Conservation (phyloP, 2,797 vertebrate genomes). For the Hoplostethus atlanticus region DNA sequence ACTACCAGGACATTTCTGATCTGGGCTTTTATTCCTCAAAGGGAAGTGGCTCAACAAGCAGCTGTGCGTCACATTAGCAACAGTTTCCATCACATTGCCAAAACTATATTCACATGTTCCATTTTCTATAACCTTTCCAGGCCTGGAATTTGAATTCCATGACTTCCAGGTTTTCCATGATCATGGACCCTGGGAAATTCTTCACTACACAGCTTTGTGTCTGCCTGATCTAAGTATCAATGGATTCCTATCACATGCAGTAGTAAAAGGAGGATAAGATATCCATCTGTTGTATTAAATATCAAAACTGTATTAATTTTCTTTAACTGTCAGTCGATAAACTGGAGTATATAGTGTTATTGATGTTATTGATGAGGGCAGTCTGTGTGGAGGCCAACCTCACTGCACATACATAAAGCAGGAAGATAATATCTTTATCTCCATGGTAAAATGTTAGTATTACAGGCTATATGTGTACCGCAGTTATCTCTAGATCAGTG, state of each 20-base stretch:
- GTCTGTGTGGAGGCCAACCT: conserved; percentile 18
- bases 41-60: no score
- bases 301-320: background rate
- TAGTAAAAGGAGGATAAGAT: background rate
- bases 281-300: background rate
- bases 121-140: no score
- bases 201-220: no score
- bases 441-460: no score
- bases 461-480: background rate
- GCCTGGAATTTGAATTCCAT: no score
- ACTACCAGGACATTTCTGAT: no score
- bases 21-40: no score
- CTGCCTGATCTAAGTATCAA: background rate
- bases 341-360: conserved; percentile 47
- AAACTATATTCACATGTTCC: no score
- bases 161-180: no score
- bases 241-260: no score
- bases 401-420: conserved; percentile 29
- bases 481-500: background rate
- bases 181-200: background rate
- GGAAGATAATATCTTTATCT: background rate
- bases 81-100: no score
- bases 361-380: conserved; percentile 25
- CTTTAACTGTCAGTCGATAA: conserved; percentile 3
- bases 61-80: no score